Conservation (phyloP, 2,797 vertebrate species). For the Neopelma chrysocephalum region DNA sequence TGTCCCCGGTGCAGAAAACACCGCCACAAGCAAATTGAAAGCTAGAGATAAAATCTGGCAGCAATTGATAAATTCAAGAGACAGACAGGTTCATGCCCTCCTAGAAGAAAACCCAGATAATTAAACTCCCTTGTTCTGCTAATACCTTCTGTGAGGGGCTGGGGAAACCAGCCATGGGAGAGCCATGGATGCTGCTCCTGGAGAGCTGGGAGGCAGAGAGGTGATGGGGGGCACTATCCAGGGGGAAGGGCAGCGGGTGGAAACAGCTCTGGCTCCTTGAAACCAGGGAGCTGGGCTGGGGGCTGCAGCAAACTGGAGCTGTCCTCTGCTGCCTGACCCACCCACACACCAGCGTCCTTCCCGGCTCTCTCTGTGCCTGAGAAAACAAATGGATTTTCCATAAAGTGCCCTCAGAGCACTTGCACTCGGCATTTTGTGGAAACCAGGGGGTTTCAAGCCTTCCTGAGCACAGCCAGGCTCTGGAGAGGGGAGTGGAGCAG, state of each 20-base stretch:
- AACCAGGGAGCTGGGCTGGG: neutral
- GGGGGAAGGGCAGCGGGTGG: neutral
- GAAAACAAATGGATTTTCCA: neutral
- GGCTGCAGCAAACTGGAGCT: neutral
- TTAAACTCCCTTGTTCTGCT: slow-evolving; percentile 43
- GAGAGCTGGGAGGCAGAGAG: neutral
- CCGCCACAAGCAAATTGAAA: slow-evolving; percentile 15
- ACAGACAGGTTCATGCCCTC: slow-evolving; percentile 48
- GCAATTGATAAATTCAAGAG: slow-evolving; percentile 29
- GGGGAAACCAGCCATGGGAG: neutral
- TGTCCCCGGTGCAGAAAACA: neutral
- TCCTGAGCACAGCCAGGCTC: neutral
- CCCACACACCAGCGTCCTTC: neutral
- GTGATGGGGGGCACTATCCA: neutral
- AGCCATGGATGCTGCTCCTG: neutral
- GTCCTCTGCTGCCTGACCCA: neutral
- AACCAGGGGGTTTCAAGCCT: neutral
- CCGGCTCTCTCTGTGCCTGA: neutral
- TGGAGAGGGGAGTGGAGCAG: neutral
- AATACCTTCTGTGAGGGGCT: neutral
- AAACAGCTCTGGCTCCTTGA: neutral
- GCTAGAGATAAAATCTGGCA: slow-evolving; percentile 24
- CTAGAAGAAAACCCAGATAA: slow-evolving; percentile 41
- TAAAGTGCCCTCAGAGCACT: neutral
- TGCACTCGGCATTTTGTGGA: neutral